A percentile compares a stretch with the other conserved stretches of the same genome.
Conservation (phyloP, 64 coral and sea anemone species). For the Actinia tenebrosa region DNA sequence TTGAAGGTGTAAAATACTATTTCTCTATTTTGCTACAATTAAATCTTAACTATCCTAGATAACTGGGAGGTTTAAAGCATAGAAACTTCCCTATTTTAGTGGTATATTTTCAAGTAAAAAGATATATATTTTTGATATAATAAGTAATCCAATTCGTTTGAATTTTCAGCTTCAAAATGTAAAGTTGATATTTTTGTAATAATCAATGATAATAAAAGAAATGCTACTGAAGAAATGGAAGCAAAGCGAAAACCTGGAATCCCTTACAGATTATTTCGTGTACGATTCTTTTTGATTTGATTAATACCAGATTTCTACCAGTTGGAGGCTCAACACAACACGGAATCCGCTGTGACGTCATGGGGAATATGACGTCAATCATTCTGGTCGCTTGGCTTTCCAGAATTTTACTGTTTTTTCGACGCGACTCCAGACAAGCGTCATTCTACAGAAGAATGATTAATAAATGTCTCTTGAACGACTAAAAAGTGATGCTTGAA, state of each 20-base stretch:
- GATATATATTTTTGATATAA: conserved; percentile 8
- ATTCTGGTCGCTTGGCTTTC: background rate
- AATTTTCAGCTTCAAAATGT: background rate
- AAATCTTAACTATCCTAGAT: background rate
- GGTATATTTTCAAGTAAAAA: background rate
- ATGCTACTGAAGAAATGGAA: too few species aligned
- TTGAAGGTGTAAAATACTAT: background rate
- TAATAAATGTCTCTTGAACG: background rate
- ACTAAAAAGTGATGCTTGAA: background rate
- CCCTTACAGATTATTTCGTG: background rate
- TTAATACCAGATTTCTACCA: background rate
- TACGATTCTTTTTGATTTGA: too few species aligned
- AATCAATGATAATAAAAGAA: background rate
- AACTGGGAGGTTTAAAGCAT: background rate
- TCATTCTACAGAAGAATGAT: background rate
- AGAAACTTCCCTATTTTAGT: background rate
- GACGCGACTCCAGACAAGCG: background rate
- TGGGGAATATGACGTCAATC: conserved; percentile 1
- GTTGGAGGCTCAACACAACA: background rate
- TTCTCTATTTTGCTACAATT: background rate
- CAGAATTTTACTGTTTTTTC: background rate
- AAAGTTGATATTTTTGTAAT: conserved; percentile 10
- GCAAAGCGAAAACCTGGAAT: background rate
- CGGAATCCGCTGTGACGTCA: background rate
- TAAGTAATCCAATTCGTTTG: background rate